Conservation (phyloP, 2,113 vertebrate genomes). For the Protobothrops flavoviridis region DNA sequence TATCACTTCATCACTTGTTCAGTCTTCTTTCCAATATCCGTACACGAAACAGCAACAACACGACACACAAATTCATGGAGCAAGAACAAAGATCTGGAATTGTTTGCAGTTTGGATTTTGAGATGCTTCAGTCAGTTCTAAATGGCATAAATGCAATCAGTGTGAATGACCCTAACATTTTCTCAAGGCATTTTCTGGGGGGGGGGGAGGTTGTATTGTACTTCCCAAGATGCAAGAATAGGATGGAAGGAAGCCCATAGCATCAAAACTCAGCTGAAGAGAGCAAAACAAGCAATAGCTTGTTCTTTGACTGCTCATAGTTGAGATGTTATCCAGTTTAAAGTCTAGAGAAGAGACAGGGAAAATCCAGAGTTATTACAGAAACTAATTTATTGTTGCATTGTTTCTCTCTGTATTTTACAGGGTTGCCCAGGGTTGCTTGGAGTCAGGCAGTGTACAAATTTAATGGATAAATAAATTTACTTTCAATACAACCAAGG, state of each 20-base stretch:
- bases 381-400: not conserved
- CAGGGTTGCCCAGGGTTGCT: not conserved
- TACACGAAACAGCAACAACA: not conserved
- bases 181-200: not conserved
- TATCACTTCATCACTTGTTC: slow-evolving; percentile 22
- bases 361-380: not conserved
- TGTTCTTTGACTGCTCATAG: not conserved
- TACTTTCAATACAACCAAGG: not conserved
- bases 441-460: not conserved
- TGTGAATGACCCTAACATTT: slow-evolving; percentile 1
- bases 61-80: not conserved
- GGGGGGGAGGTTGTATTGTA: not conserved
- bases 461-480: not conserved
- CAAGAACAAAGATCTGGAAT: slow-evolving; percentile 17
- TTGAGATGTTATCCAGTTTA: not conserved
- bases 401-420: not conserved
- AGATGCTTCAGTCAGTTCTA: not conserved
- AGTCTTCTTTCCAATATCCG: not conserved
- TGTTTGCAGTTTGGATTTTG: not conserved
- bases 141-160: slow-evolving; percentile 9
- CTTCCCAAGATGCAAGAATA: not conserved
- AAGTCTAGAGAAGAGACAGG: not conserved
- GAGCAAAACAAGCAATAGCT: not conserved
- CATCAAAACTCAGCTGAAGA: not conserved
- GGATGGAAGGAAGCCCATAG: not conserved